Percentiles rank a stretch among this genome's conserved stretches.
Evolutionary conservation across 2,113 vertebrate species (phyloP).

Genomic region (Falco punctatus): DNA sequence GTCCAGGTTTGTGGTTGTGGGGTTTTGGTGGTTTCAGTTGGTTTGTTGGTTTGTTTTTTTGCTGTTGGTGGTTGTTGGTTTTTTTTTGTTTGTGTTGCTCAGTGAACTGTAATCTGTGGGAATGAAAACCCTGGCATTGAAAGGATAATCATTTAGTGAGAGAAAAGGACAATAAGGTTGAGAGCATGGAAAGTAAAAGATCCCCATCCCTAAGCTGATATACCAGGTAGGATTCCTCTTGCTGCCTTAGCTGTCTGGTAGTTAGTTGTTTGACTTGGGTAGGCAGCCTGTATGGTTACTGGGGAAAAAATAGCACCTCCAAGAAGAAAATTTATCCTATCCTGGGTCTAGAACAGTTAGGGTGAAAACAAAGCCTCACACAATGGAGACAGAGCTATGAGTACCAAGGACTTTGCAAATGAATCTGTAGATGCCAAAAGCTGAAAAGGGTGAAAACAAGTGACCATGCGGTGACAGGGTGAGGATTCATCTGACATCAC

Average conservation of each 20-base stretch:
- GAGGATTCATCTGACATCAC: background rate
- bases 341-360: background rate
- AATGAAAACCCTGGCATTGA: background rate
- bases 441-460: background rate
- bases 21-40: background rate
- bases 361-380: background rate
- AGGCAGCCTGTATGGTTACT: background rate
- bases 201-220: background rate
- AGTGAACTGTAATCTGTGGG: background rate
- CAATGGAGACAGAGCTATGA: background rate
- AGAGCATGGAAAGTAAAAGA: background rate
- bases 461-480: background rate
- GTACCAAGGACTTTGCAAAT: background rate
- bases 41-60: background rate
- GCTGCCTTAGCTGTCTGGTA: background rate
- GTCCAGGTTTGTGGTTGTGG: background rate
- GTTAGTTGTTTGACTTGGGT: background rate
- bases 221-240: background rate
- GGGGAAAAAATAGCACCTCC: background rate
- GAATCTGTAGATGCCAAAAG: background rate
- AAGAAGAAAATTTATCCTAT: background rate
- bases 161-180: constrained; percentile 4
- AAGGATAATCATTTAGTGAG: background rate
- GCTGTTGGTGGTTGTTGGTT: background rate
- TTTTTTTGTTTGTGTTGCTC: background rate